These are phyloP conservation scores for Podiceps cristatus DNA, from an alignment of 2,113 vertebrate genomes.

Conservation along the genomic window DNA sequence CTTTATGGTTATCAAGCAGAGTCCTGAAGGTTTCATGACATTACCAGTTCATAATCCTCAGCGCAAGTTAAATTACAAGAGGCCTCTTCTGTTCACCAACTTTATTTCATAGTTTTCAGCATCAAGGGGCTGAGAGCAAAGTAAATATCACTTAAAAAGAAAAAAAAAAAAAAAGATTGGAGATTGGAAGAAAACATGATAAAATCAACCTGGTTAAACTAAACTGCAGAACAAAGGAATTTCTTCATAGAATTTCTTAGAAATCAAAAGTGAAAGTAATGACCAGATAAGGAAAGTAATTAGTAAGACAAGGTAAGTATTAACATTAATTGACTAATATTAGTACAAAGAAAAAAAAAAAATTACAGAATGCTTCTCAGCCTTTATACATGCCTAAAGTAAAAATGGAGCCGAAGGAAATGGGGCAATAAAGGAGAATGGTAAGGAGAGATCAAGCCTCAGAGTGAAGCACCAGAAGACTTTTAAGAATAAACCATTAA, in stretches of 20 bases:
- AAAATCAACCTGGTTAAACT: neutral
- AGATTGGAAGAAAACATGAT: neutral
- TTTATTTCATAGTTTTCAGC: neutral
- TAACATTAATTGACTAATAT: neutral
- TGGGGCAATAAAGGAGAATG: neutral
- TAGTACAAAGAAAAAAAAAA: neutral
- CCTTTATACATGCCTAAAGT: neutral
- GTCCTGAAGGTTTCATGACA: neutral
- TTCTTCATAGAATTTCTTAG: neutral
- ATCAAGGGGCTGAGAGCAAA: neutral
- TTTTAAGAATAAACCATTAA: neutral
- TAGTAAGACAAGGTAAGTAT: neutral
- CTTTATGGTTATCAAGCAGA: neutral
- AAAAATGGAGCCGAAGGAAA: neutral
- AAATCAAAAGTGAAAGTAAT: neutral
- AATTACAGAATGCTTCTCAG: neutral
- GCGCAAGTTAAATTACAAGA: neutral
- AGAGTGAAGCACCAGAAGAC: neutral
- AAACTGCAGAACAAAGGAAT: neutral
- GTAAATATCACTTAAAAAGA: neutral
- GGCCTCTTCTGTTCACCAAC: neutral
- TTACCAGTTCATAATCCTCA: neutral
- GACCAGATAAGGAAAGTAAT: neutral
- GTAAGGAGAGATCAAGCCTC: neutral
- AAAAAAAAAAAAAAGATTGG: neutral